phyloP scores from a whole-genome alignment of 2,888 invertebrate genomes.

The Tenthredo notha region DNA sequence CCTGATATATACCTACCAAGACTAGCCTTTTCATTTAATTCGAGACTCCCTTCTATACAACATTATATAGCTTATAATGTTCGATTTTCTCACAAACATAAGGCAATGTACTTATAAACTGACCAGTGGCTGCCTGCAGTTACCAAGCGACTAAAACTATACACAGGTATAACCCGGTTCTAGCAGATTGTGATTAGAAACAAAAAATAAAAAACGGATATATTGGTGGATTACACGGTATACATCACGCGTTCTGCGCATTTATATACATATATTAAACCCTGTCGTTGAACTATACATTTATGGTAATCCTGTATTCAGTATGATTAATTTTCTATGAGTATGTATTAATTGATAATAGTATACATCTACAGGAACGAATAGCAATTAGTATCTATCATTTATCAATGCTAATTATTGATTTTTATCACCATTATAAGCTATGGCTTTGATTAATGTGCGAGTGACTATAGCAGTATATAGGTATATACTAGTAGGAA shows the following conservation, averaged over 20 bases:
- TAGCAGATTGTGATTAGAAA: background rate
- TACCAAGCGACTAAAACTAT: background rate
- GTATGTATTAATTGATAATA: background rate
- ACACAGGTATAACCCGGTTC: background rate
- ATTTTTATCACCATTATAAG: background rate
- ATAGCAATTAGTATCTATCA: background rate
- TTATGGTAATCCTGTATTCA: background rate
- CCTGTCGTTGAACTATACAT: background rate
- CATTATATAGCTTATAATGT: background rate
- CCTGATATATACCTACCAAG: constrained; percentile 37
- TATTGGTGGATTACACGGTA: background rate
- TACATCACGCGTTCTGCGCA: background rate
- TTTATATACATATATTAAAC: background rate
- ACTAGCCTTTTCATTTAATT: constrained; percentile 25
- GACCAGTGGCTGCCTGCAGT: background rate
- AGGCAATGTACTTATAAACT: background rate
- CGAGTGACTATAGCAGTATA: background rate
- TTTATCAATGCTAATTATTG: background rate
- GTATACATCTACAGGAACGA: background rate
- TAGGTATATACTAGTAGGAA: no score
- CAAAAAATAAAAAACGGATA: background rate
- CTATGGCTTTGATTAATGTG: background rate
- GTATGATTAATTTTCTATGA: background rate
- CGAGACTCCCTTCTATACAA: background rate
- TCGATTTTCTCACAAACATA: background rate